Percentiles rank a stretch among this genome's conserved stretches.
phyloP scores from a whole-genome alignment of 2,113 vertebrate genomes.

The Cebidichthys violaceus region DNA sequence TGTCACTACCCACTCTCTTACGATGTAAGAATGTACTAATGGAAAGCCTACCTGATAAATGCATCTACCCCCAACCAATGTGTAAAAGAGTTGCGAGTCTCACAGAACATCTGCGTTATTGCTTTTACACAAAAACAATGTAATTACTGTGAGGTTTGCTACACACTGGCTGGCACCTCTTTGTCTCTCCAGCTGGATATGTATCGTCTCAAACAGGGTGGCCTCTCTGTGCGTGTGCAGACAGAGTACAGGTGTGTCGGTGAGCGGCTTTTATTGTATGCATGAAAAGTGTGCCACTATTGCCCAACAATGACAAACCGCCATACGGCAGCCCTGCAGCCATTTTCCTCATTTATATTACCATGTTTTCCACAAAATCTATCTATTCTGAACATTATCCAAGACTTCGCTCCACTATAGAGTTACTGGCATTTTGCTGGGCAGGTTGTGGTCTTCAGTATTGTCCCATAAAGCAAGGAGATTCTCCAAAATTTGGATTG shows the following conservation, averaged over 20 bases:
- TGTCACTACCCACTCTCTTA: neutral
- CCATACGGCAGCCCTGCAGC: neutral
- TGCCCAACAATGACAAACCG: neutral
- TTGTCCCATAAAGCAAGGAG: neutral
- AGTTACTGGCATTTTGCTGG: neutral
- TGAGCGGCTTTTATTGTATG: conserved; percentile 7
- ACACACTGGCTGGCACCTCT: conserved; percentile 33
- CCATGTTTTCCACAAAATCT: neutral
- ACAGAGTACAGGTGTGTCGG: conserved; percentile 55
- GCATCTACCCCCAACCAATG: neutral
- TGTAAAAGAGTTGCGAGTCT: conserved; percentile 7
- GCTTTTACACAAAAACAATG: conserved; percentile 21
- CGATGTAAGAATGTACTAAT: conserved; percentile 29
- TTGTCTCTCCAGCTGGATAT: conserved; percentile 61
- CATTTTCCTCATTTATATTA: neutral
- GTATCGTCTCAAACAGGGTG: conserved; percentile 36
- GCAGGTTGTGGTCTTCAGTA: neutral
- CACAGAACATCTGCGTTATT: conserved; percentile 23
- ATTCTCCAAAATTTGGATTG: neutral
- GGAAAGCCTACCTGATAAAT: neutral
- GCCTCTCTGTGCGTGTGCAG: conserved; percentile 12
- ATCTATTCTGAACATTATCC: neutral
- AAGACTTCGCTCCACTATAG: neutral
- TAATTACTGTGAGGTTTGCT: conserved; percentile 13
- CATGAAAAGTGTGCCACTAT: neutral